Evolutionary conservation across 2,113 vertebrate genomes (phyloP).

Genomic region (Xenopus borealis): DNA sequence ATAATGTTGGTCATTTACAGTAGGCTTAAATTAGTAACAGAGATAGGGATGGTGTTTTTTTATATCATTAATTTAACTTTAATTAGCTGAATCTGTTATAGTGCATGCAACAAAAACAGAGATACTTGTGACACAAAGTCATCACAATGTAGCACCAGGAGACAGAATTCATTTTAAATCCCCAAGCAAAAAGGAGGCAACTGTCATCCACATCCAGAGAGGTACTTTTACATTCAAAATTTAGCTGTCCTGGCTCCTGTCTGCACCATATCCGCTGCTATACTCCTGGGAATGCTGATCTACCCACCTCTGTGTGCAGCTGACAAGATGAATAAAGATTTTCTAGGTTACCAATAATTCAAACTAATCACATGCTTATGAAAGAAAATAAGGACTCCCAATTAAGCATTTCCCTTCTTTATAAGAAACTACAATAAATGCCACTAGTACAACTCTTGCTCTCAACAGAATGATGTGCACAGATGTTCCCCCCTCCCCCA

Average conservation of each 20-base stretch:
- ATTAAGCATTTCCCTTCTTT: slow-evolving; percentile 44
- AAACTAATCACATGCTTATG: slow-evolving; percentile 60
- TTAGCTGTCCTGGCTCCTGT: slow-evolving; percentile 78
- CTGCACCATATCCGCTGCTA: slow-evolving; percentile 71
- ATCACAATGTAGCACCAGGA: slow-evolving; percentile 70
- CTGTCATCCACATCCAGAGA: slow-evolving; percentile 81
- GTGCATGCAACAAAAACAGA: slow-evolving; percentile 74
- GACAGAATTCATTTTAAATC: slow-evolving; percentile 87
- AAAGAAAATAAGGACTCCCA: slow-evolving; percentile 50
- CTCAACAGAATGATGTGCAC: too few species aligned
- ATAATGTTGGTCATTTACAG: slow-evolving; percentile 74
- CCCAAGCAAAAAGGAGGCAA: slow-evolving; percentile 76
- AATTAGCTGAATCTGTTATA: slow-evolving; percentile 82
- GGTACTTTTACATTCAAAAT: slow-evolving; percentile 85
- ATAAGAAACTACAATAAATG: too few species aligned
- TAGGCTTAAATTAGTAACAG: slow-evolving; percentile 71
- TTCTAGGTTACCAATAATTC: slow-evolving; percentile 75
- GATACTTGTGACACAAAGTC: slow-evolving; percentile 84
- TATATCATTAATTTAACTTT: slow-evolving; percentile 81
- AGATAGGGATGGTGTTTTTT: slow-evolving; percentile 55
- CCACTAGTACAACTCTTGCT: too few species aligned
- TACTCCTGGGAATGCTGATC: slow-evolving; percentile 75
- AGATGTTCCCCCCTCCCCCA: too few species aligned
- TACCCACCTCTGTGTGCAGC: slow-evolving; percentile 68
- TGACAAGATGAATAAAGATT: slow-evolving; percentile 78